A percentile compares a stretch with the other conserved stretches of the same genome.
These are phyloP conservation scores for Cynaeus angustus DNA, from an alignment of 2,888 invertebrate species.

Conservation along the genomic window DNA sequence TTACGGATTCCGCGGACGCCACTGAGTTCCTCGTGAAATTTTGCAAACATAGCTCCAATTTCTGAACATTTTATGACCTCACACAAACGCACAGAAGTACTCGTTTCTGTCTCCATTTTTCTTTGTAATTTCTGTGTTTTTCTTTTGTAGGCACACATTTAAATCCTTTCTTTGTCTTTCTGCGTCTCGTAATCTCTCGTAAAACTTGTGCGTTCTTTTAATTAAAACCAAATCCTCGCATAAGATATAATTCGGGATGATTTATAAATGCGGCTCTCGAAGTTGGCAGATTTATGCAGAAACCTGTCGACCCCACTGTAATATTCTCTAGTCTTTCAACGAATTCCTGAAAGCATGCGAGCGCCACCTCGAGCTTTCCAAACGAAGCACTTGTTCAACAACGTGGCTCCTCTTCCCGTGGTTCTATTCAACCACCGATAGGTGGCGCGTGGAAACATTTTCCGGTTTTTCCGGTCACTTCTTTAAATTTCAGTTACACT, in stretches of 20 bases:
- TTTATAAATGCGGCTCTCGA: constrained; percentile 18
- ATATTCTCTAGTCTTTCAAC: too few species aligned
- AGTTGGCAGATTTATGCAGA: constrained; percentile 15
- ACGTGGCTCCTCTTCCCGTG: not conserved
- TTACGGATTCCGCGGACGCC: too few species aligned
- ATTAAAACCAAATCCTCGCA: constrained; percentile 22
- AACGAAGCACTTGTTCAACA: not conserved
- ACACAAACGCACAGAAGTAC: too few species aligned
- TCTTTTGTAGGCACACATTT: not conserved
- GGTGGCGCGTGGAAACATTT: constrained; percentile 1
- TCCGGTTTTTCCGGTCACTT: constrained; percentile 3
- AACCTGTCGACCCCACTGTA: not conserved
- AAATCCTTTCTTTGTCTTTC: too few species aligned
- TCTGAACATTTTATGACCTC: too few species aligned
- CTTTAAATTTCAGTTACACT: not conserved
- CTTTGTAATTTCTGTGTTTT: too few species aligned
- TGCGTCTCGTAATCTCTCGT: constrained; percentile 1
- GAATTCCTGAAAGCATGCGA: too few species aligned
- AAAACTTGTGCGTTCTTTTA: constrained; percentile 15
- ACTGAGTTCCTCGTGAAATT: too few species aligned
- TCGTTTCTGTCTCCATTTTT: too few species aligned
- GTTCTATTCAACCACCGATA: not conserved
- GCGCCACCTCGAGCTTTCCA: constrained; percentile 23
- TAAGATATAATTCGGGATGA: constrained; percentile 14
- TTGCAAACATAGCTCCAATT: too few species aligned